Evolutionary conservation across 1,140 invertebrate genomes (phyloP), one percentile per base, ranked within the genome.

Genomic region (Pseudomyrmex dendroicus): DNA sequence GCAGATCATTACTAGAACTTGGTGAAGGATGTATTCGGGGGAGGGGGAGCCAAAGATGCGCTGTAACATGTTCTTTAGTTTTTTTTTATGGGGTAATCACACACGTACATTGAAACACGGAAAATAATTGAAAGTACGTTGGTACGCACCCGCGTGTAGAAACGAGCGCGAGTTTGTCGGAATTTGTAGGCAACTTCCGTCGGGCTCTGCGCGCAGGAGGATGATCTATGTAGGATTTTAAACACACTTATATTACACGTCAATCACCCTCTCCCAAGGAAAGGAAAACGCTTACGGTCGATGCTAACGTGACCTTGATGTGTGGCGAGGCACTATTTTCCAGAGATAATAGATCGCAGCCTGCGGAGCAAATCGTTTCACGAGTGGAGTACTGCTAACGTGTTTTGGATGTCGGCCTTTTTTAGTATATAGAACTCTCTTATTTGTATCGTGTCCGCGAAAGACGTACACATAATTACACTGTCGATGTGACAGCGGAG

Each of bases 41-140:
- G 57, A 68, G 66, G 91, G 93, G 93, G 93, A 94, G 92, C 93
- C 93, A 94, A 94, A 94, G 94, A 94, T 94, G 91, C 93, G 91
- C 92, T 93, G 89, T 93, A 94, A 93, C 91, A 89, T 89, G 92
- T 93, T 90, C 92, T 94, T 90, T 91, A 93, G 89, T 74, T 90
- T 92, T 91, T 92, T 90, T 90, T 91, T 88, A 82, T 85, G 84
- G 84, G 35, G 56, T 86, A 89, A 90, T 88, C 54, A 72, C 84
- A 89, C 89, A 35, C 35, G 35, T 35, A 35, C 35, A 35, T 35
- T 35, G 35, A 88, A 88, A 82, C 70, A 83, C 59, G 62, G 76
- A 85, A 74, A 86, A 83, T 73, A 74, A 84, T 70, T 70, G 80
- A 76, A 73, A 77, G 82, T 59, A 84, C 22, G 56, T 66, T 76